A percentile compares a stretch with the other conserved stretches of the same genome.
These are phyloP conservation scores for Xestia rhomboidea DNA, from an alignment of 2,888 invertebrate species.

Conservation along the genomic window DNA sequence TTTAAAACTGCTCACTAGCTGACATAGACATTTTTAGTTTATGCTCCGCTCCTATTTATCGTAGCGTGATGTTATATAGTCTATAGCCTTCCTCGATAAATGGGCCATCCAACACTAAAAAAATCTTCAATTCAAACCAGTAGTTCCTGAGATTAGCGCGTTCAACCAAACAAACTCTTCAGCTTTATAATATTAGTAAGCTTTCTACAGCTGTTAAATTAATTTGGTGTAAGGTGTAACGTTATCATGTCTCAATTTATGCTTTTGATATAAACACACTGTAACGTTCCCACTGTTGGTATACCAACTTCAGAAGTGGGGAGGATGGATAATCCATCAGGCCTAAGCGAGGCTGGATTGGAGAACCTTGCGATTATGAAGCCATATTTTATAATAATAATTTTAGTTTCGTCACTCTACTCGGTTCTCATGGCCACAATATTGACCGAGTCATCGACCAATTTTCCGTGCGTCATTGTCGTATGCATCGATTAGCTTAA, in stretches of 20 bases:
- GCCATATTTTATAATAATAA: not conserved
- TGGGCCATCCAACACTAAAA: too few species aligned
- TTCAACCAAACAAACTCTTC: too few species aligned
- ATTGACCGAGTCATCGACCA: conserved; percentile 7
- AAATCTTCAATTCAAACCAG: too few species aligned
- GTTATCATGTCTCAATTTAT: not conserved
- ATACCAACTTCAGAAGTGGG: not conserved
- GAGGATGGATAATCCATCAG: not conserved
- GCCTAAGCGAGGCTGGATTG: not conserved
- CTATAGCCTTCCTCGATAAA: too few species aligned
- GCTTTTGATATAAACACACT: not conserved
- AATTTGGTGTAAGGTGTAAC: not conserved
- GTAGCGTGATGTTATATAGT: too few species aligned
- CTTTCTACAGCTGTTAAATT: not conserved
- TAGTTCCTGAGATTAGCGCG: too few species aligned
- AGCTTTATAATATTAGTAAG: too few species aligned
- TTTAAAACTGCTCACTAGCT: too few species aligned
- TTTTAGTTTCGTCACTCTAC: not conserved
- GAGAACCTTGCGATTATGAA: not conserved
- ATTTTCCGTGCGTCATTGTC: conserved; percentile 9
- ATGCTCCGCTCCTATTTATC: too few species aligned
- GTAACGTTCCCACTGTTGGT: not conserved
- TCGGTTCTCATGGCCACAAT: not conserved
- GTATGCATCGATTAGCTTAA: conserved; percentile 24
- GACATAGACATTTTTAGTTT: too few species aligned